Evolutionary conservation across 23 tunicate genomes (phyloP), one percentile per base, ranked within the genome.

Genomic region (Trididemnum nubilum): DNA sequence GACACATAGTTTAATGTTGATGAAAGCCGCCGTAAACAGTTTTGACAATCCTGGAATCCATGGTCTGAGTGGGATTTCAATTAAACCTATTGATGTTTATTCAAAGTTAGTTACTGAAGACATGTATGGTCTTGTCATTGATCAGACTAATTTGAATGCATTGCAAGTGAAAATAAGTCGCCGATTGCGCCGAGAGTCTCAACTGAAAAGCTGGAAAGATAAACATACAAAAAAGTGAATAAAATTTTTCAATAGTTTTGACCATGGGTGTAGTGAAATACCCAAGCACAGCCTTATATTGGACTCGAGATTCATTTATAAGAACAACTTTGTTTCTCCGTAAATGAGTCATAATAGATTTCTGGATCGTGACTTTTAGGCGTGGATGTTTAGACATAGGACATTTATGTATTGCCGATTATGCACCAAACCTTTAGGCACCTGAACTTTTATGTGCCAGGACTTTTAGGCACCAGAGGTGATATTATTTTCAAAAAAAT

Each of bases 181-280:
- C 7, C n/a, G 38, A 67, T 12, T 67, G 38, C 31, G 74, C 37
- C 4, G 74, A 67, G 33, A 33, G 7, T 67, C 74, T 67, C 38
- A 33, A 30, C 25, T 67, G 38, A 37, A 74, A 25, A 28, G 33
- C 12, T 74, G 80, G 64, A 74, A 74, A 74, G 63, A 50, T 18
- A 71, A 44, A 30, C 49, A 71, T 74, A 74, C 15, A 50, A 29
- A 23, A 38, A 64, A 74, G 40, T 38, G 0, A 22, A 74, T 23
- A 51, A 39, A 74, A 27, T 74, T 44, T 74, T 38, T 74, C 63
- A 38, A 50, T 74, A n/a, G 49, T 71, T 36, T 0, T 74, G 33
- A 38, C 26, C 63, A 74, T 74, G 80, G 80, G 80, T 44, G 32
- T 74, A 40, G 64, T 74, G 33, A 73, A 73, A 30, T 26, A 44